phyloP scores from a whole-genome alignment of 2,888 invertebrate species.

The Ceramica pisi region DNA sequence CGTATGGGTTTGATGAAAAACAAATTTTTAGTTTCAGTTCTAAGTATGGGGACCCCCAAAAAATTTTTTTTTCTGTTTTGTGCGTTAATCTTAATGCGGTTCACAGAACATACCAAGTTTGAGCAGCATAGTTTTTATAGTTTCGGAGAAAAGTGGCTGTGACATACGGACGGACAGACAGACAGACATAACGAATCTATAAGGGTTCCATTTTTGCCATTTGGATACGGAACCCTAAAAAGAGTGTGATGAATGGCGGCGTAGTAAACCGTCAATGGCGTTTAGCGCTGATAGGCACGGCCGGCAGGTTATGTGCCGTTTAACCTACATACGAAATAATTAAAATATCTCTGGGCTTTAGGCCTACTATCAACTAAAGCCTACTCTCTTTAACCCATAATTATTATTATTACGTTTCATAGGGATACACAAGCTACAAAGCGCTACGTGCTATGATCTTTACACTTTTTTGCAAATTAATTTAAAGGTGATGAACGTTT shows the following conservation, averaged over 20 bases:
- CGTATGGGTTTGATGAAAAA: too few relatives aligned
- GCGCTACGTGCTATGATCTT: conserved; percentile 6
- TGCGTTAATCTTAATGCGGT: too few relatives aligned
- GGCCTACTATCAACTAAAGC: conserved; percentile 21
- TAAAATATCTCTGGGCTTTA: conserved; percentile 39
- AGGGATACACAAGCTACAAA: conserved; percentile 2
- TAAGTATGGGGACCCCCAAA: too few relatives aligned
- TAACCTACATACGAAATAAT: conserved; percentile 55
- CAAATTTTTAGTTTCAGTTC: too few relatives aligned
- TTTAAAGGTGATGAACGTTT: background rate
- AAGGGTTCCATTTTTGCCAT: too few relatives aligned
- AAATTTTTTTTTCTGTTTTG: too few relatives aligned
- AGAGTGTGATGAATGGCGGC: conserved; percentile 41
- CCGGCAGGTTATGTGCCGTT: conserved; percentile 52
- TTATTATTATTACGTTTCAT: conserved; percentile 41
- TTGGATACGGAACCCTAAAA: too few relatives aligned
- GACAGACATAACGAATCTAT: too few relatives aligned
- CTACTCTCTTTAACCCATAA: conserved; percentile 17
- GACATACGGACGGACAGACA: too few relatives aligned
- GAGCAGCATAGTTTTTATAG: too few relatives aligned
- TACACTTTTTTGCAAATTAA: conserved; percentile 19
- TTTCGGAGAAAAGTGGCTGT: too few relatives aligned
- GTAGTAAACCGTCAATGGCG: conserved; percentile 53
- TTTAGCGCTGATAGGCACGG: conserved; percentile 36
- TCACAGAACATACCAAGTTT: too few relatives aligned